phyloP scores from a whole-genome alignment of 2,888 invertebrate species.

The Dynastes hyllus region DNA sequence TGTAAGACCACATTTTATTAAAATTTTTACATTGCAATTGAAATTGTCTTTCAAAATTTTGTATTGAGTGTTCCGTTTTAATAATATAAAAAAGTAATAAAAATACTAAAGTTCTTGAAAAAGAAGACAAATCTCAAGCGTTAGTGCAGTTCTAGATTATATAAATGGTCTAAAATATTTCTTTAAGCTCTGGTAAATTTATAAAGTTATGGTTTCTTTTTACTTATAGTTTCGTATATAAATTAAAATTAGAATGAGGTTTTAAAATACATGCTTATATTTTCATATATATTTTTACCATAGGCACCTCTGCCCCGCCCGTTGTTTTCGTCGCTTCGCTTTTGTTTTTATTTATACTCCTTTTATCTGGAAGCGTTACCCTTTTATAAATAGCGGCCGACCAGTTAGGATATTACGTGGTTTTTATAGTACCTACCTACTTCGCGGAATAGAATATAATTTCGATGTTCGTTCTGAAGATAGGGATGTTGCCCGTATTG shows the following conservation, averaged over 20 bases:
- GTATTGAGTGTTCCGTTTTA: no score
- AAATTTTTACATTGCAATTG: no score
- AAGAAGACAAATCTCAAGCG: no score
- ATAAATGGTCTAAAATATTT: no score
- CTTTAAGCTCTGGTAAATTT: no score
- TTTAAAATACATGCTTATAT: background rate
- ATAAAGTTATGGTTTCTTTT: no score
- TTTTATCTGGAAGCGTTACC: background rate
- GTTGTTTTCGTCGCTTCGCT: background rate
- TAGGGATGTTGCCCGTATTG: background rate
- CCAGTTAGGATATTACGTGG: background rate
- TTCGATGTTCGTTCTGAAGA: constrained; percentile 3
- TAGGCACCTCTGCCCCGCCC: background rate
- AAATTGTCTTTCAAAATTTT: no score
- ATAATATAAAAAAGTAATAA: no score
- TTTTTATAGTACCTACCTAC: background rate
- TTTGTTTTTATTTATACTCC: background rate
- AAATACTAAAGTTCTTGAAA: no score
- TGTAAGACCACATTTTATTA: no score
- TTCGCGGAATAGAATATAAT: background rate
- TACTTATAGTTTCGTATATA: no score
- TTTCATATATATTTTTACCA: background rate
- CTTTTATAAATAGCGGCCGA: background rate
- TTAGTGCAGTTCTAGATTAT: no score
- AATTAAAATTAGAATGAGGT: background rate